phyloP scores from a whole-genome alignment of 2,888 invertebrate genomes.

The Diachrysia chrysitis region DNA sequence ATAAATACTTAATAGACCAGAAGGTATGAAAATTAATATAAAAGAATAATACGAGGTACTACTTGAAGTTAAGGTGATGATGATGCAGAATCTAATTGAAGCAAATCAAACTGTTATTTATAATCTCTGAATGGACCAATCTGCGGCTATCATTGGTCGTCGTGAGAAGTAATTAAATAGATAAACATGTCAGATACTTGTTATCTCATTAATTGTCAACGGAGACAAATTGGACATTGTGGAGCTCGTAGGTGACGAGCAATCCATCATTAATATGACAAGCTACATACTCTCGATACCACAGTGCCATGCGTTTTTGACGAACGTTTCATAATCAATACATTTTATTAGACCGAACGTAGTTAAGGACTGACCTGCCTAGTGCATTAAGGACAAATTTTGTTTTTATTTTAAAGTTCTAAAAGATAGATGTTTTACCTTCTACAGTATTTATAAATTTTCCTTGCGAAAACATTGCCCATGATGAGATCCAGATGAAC shows the following conservation, averaged over 20 bases:
- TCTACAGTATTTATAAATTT: too few relatives aligned
- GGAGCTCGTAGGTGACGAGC: constrained; percentile 22
- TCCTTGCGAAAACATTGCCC: too few relatives aligned
- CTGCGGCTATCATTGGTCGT: neutral
- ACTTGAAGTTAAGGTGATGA: neutral
- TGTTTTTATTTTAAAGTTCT: too few relatives aligned
- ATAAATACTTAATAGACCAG: too few relatives aligned
- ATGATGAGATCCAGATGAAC: too few relatives aligned
- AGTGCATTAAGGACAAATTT: too few relatives aligned
- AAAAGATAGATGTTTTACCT: too few relatives aligned
- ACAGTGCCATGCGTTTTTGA: neutral
- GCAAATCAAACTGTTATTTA: neutral
- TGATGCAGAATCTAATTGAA: constrained; percentile 1
- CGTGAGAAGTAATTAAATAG: constrained; percentile 1
- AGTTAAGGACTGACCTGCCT: too few relatives aligned
- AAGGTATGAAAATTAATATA: too few relatives aligned
- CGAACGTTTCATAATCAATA: neutral
- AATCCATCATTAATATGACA: constrained; percentile 35
- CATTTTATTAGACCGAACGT: neutral
- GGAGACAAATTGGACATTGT: constrained; percentile 50
- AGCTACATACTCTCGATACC: neutral
- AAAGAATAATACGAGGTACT: neutral
- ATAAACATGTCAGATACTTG: constrained; percentile 35
- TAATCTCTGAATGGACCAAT: neutral
- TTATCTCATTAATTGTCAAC: constrained; percentile 42